A percentile compares a stretch with the other conserved stretches of the same genome.
Conservation (phyloP, 1,140 invertebrate species). For the Plutomurus gul region DNA sequence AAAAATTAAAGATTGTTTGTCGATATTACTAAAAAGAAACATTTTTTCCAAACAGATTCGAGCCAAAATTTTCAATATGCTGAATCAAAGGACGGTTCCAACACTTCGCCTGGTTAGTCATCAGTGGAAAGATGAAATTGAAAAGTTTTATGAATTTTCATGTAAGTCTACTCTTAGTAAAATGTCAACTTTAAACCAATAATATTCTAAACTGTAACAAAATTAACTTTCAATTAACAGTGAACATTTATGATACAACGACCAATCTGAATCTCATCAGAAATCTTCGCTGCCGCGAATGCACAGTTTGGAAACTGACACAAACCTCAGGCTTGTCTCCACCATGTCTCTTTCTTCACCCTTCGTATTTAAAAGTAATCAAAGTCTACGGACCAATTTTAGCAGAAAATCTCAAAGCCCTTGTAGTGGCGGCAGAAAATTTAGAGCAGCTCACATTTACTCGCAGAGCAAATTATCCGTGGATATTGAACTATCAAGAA, state of each 20-base stretch:
- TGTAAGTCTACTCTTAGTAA: no score
- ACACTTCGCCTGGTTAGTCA: conserved; percentile 29
- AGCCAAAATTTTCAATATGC: conserved; percentile 42
- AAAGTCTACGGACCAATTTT: conserved; percentile 43
- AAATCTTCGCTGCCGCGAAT: conserved; percentile 39
- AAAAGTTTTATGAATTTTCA: conserved; percentile 45
- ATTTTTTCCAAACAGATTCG: conserved; percentile 26
- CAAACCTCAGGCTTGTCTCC: not conserved
- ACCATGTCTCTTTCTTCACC: conserved; percentile 37
- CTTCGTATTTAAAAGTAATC: conserved; percentile 39
- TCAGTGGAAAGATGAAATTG: conserved; percentile 41
- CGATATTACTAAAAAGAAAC: not conserved
- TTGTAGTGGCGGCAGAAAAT: conserved; percentile 33
- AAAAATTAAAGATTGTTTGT: no score
- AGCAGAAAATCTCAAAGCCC: conserved; percentile 36
- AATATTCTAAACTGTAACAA: no score
- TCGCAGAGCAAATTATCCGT: conserved; percentile 44
- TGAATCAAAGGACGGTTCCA: conserved; percentile 34
- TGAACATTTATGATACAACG: conserved; percentile 45
- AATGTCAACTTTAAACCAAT: no score
- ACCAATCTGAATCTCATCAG: conserved; percentile 31
- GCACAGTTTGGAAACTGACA: conserved; percentile 42
- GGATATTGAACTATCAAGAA: conserved; percentile 47
- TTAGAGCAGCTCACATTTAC: conserved; percentile 42
- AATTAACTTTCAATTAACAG: no score